Evolutionary conservation across 2,113 vertebrate genomes (phyloP), one percentile per base, ranked within the genome.

Genomic region (Brevimyrus niger): DNA sequence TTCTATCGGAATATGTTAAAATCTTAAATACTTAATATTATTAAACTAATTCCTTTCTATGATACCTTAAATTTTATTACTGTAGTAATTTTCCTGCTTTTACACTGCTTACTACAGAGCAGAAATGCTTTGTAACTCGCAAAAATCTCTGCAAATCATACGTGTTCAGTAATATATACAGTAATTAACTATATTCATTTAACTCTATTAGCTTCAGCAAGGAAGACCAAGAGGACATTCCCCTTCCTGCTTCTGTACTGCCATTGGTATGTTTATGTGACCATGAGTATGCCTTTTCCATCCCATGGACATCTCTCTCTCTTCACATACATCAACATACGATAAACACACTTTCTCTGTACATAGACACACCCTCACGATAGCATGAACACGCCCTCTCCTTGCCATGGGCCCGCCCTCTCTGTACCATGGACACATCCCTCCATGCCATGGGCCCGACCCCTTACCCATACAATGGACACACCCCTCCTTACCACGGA

Each of bases 1-100:
- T 42, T 53, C 21, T 35, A 89, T 80, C 35, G n/a, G 48, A 82
- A 83, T 89, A 76, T 55, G 88, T n/a, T 83, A 19, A 89, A 83
- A 80, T 80, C 11, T 42, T 38, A 80, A 42, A 76, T 44, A 53
- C 69, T 53, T 31, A 89, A 53, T 83, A 44, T 89, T 89, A 82
- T 89, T 35, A 58, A 58, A 42, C 21, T 46, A 13, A 80, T 84
- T 89, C 2, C 48, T 23, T 89, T 89, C 48, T 55, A 55, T 50
- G 17, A 88, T 73, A 27, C 58, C n/a, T 73, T 5, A 3, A 15
- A 38, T 85, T 89, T 47, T 51, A 50, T 17, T 51, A 27, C 31
- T 42, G 31, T 38, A 17, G 61, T 76, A 76, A 76, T 38, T 76
- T 38, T 38, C 69, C 31, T 76, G 73, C 51, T 51, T 19, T 89